phyloP scores from a whole-genome alignment of 1,140 invertebrate species.

The Telenomus remus region DNA sequence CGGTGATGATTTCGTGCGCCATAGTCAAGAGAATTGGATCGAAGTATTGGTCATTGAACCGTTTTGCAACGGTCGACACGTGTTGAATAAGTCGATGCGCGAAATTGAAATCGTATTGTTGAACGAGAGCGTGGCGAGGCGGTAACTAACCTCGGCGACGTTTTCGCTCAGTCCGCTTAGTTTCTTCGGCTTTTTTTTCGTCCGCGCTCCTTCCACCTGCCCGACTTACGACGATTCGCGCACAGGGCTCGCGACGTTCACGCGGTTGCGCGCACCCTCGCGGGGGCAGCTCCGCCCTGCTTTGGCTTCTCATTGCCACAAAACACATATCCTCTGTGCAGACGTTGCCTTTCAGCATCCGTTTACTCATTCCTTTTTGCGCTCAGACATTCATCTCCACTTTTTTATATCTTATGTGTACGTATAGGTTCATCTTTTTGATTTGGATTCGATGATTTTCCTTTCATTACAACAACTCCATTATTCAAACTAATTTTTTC shows the following conservation, averaged over 20 bases:
- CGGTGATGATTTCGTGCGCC: conserved; percentile 3
- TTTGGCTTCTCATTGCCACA: conserved; percentile 47
- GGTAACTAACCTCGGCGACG: conserved; percentile 35
- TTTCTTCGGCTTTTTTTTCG: conserved; percentile 58
- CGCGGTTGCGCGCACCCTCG: conserved; percentile 67
- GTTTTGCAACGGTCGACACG: conserved; percentile 27
- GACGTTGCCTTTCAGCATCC: conserved; percentile 41
- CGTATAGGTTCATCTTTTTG: too few species aligned
- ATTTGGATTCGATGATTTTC: too few species aligned
- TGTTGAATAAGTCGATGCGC: conserved; percentile 29
- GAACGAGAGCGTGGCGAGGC: conserved; percentile 17
- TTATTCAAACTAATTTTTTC: too few species aligned
- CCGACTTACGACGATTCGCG: conserved; percentile 65
- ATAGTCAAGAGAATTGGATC: not conserved
- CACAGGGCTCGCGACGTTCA: conserved; percentile 52
- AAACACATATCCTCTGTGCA: conserved; percentile 39
- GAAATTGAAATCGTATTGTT: conserved; percentile 24
- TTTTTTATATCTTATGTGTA: conserved; percentile 4
- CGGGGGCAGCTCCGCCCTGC: conserved; percentile 72
- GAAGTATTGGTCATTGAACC: conserved; percentile 18
- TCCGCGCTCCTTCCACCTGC: conserved; percentile 68
- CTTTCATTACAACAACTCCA: too few species aligned
- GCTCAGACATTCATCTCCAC: conserved; percentile 21
- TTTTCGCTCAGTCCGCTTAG: conserved; percentile 25
- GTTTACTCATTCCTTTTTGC: conserved; percentile 13